A percentile compares a stretch with the other conserved stretches of the same genome.
Evolutionary conservation across 2,888 invertebrate genomes (phyloP).

Genomic region (Tiliacea aurago): DNA sequence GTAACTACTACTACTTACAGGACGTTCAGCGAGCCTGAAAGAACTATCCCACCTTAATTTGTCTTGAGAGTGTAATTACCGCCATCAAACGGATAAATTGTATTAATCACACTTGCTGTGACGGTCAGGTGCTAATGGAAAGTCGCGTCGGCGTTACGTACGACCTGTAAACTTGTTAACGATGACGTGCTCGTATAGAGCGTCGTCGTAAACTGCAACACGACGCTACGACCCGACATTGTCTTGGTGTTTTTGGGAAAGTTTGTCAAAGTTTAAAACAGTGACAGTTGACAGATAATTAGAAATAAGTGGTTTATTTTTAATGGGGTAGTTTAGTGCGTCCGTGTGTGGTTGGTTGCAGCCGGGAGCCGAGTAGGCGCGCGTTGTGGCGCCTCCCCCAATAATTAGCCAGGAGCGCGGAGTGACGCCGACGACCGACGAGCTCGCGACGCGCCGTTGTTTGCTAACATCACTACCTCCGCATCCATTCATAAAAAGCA

Average conservation of each 20-base stretch:
- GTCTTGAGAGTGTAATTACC: constrained; percentile 80
- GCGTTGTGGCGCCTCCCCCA: constrained; percentile 63
- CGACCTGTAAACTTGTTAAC: constrained; percentile 75
- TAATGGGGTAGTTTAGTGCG: constrained; percentile 49
- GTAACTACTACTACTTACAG: constrained; percentile 13
- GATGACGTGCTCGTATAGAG: constrained; percentile 67
- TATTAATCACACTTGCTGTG: constrained; percentile 85
- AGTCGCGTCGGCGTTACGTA: constrained; percentile 72
- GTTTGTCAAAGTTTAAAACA: constrained; percentile 33
- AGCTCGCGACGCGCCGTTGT: constrained; percentile 65
- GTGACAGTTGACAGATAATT: constrained; percentile 51
- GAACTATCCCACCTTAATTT: constrained; percentile 68
- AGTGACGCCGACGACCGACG: constrained; percentile 66
- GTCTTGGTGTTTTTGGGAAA: constrained; percentile 43
- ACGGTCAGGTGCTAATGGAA: constrained; percentile 85
- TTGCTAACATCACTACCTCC: constrained; percentile 71
- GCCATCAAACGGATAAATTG: constrained; percentile 84
- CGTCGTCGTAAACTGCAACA: constrained; percentile 72
- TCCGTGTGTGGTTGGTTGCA: constrained; percentile 34
- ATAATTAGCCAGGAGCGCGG: constrained; percentile 74
- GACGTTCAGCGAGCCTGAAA: constrained; percentile 46
- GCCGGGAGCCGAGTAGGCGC: background rate
- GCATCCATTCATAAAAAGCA: constrained; percentile 64
- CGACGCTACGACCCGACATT: constrained; percentile 58
- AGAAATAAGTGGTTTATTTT: constrained; percentile 55